Evolutionary conservation across 2,888 invertebrate species (phyloP).

Genomic region (Polymixis lichenea): DNA sequence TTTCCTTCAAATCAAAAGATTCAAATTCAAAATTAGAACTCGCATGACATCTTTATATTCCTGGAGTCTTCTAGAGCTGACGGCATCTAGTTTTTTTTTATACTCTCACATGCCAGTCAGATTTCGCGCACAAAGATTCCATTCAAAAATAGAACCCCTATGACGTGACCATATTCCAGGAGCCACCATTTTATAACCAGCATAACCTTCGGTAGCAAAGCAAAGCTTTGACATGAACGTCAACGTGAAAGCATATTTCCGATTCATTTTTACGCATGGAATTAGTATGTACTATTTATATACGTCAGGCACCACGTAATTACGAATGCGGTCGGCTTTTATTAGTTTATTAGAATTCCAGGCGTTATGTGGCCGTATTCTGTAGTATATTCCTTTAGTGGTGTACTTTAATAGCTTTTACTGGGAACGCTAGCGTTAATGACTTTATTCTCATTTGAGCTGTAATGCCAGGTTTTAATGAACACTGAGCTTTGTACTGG

Average conservation of each 20-base stretch:
- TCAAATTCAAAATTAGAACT: too few relatives aligned
- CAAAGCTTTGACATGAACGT: conserved; percentile 46
- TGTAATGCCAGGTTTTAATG: conserved; percentile 47
- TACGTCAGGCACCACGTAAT: conserved; percentile 41
- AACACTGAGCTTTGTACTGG: conserved; percentile 22
- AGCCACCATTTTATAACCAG: not conserved
- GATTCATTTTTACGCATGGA: conserved; percentile 38
- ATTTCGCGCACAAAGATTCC: not conserved
- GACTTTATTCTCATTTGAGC: conserved; percentile 43
- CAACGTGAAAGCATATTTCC: conserved; percentile 34
- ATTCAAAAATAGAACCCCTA: conserved; percentile 23
- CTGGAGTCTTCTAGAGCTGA: too few relatives aligned
- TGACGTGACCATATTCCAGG: conserved; percentile 2
- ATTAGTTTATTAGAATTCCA: conserved; percentile 44
- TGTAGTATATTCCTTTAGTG: conserved; percentile 39
- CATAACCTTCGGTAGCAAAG: conserved; percentile 11
- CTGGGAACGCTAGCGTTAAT: conserved; percentile 32
- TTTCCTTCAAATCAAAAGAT: too few relatives aligned
- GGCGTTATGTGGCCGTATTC: conserved; percentile 31
- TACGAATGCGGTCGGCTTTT: conserved; percentile 45
- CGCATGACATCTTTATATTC: too few relatives aligned
- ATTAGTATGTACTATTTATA: conserved; percentile 12
- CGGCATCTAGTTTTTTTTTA: not conserved
- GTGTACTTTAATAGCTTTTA: conserved; percentile 46
- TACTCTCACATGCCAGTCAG: not conserved